These are phyloP conservation scores for Cyanoliseus patagonus DNA, from an alignment of 2,113 vertebrate species.

Conservation along the genomic window DNA sequence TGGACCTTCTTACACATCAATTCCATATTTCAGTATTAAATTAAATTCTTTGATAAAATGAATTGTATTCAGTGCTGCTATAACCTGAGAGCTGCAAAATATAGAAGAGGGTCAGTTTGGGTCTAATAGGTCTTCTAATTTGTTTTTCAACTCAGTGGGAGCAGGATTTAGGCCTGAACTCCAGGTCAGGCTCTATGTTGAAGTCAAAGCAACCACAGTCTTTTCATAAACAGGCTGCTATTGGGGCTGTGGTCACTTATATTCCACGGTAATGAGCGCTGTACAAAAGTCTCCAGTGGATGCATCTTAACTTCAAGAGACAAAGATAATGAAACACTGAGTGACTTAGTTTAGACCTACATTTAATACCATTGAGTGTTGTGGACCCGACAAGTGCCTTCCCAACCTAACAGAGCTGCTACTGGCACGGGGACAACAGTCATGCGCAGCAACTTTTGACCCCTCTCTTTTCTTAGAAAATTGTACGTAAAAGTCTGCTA, in stretches of 20 bases:
- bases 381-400: not conserved
- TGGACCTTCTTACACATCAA: not conserved
- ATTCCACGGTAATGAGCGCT: fast-evolving
- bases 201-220: not conserved
- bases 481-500: not conserved
- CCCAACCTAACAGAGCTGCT: not conserved
- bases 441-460: fast-evolving
- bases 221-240: not conserved
- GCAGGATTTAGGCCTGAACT: not conserved
- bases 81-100: not conserved
- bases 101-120: not conserved
- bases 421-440: not conserved
- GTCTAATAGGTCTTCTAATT: not conserved
- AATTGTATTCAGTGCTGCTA: not conserved
- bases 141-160: not conserved
- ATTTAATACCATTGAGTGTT: not conserved
- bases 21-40: not conserved
- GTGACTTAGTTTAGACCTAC: not conserved
- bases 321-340: not conserved
- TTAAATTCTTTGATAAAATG: not conserved
- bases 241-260: not conserved
- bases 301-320: not conserved
- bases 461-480: not conserved
- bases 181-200: not conserved
- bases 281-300: not conserved